phyloP scores from a whole-genome alignment of 2,797 vertebrate genomes.

The Hyperoplus immaculatus region DNA sequence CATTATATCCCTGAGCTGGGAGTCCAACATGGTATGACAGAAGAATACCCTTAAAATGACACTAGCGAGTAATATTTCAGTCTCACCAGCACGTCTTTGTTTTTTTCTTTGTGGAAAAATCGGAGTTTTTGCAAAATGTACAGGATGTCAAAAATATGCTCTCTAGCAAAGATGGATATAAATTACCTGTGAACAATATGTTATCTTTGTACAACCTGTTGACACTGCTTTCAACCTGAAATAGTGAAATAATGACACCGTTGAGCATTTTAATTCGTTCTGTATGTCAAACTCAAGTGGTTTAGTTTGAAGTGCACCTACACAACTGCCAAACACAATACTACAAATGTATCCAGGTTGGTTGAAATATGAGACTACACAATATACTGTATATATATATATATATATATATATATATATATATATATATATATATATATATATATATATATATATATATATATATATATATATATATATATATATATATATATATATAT shows the following conservation, averaged over 20 bases:
- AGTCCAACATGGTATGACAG: constrained; percentile 12
- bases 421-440: no score
- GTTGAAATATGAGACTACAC: not conserved
- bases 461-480: no score
- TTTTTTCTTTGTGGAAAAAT: not conserved
- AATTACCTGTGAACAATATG: constrained; percentile 8
- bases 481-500: no score
- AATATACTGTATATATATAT: no score
- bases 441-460: no score
- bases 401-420: no score
- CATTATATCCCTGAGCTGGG: constrained; percentile 15
- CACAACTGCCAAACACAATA: constrained; percentile 1
- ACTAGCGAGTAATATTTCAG: not conserved
- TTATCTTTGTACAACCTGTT: constrained; percentile 11
- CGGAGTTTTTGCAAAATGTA: not conserved
- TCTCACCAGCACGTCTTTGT: not conserved
- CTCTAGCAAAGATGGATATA: not conserved
- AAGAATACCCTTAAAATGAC: constrained; percentile 10
- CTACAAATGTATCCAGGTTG: not conserved
- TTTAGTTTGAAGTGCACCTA: constrained; percentile 15
- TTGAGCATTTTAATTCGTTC: not conserved
- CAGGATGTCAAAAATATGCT: constrained; percentile 16
- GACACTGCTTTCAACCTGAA: constrained; percentile 22
- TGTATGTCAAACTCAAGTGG: constrained; percentile 8
- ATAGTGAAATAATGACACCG: constrained; percentile 17